Base-by-base conservation (phyloP, 2,797 vertebrate genomes). In the Pseudomugil gertrudae region DNA sequence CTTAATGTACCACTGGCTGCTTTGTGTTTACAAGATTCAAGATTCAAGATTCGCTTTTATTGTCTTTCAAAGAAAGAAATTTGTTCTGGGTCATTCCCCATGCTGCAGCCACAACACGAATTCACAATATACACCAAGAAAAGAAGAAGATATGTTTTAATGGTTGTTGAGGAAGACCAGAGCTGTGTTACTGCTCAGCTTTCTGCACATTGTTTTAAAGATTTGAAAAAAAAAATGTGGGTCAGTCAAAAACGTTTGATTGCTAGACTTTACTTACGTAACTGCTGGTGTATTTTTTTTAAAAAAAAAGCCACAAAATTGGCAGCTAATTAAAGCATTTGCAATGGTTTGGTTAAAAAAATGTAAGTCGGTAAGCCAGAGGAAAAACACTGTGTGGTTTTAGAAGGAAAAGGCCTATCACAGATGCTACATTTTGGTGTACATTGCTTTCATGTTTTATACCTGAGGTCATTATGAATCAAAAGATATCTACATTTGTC, bases 1-100 rank as follows among this genome's bases (percentile, higher is more conserved):
- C 82, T 74, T 54, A 58, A 30, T 72, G 61, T 83, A 90, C 89
- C 80, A 72, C 63, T 5, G 40, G 55, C 84, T 63, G 78, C 65
- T 72, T 67, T 68, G 56, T 89, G 85, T 85, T 80, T 85, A 83
- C 77, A 81, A 72, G n/a, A n/a, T n/a, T n/a, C n/a, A n/a, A n/a
- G n/a, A n/a, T n/a, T n/a, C n/a, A n/a, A n/a, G n/a, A n/a, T n/a
- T n/a, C n/a, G n/a, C n/a, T n/a, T n/a, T n/a, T n/a, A n/a, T n/a
- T n/a, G n/a, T n/a, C n/a, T n/a, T n/a, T n/a, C n/a, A n/a, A n/a
- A n/a, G n/a, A n/a, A n/a, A n/a, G n/a, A n/a, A n/a, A n/a, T n/a
- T n/a, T n/a, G n/a, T n/a, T n/a, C n/a, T n/a, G n/a, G n/a, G n/a
- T n/a, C n/a, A n/a, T n/a, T n/a, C n/a, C n/a, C n/a, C n/a, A n/a